These are phyloP conservation scores for Ceyx melanurus DNA, from an alignment of 2,113 vertebrate genomes.

Conservation along the genomic window DNA sequence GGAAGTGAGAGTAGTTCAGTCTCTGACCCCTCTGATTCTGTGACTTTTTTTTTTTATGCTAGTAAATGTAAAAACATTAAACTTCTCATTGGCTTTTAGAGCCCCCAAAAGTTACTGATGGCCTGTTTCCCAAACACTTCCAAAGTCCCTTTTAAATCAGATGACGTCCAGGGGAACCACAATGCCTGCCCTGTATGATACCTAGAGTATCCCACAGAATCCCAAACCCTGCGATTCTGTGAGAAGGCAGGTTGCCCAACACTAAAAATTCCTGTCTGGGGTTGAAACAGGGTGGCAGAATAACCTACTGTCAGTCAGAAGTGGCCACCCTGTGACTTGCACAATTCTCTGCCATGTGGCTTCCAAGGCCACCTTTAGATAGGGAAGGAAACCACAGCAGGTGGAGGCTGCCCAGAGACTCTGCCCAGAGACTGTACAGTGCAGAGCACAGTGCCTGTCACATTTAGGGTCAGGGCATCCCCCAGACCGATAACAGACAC, in stretches of 20 bases:
- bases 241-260: not conserved
- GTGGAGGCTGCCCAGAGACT: not conserved
- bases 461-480: too few species aligned
- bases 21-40: not conserved
- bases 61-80: not conserved
- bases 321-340: not conserved
- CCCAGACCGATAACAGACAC: too few species aligned
- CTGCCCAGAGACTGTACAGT: not conserved
- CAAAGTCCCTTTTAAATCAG: not conserved
- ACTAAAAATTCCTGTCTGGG: not conserved
- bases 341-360: not conserved
- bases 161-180: not conserved
- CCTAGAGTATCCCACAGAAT: too few species aligned
- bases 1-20: not conserved
- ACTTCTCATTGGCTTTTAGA: not conserved
- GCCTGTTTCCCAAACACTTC: not conserved
- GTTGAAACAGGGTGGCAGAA: not conserved
- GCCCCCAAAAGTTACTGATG: not conserved
- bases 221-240: too few species aligned
- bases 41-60: not conserved
- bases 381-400: not conserved
- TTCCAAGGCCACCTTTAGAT: not conserved
- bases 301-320: accelerated
- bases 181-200: too few species aligned
- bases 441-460: not conserved